Percentiles rank a stretch among this genome's conserved stretches.
Conservation (phyloP, 2,797 vertebrate species). For the Lycodopsis pacificus region DNA sequence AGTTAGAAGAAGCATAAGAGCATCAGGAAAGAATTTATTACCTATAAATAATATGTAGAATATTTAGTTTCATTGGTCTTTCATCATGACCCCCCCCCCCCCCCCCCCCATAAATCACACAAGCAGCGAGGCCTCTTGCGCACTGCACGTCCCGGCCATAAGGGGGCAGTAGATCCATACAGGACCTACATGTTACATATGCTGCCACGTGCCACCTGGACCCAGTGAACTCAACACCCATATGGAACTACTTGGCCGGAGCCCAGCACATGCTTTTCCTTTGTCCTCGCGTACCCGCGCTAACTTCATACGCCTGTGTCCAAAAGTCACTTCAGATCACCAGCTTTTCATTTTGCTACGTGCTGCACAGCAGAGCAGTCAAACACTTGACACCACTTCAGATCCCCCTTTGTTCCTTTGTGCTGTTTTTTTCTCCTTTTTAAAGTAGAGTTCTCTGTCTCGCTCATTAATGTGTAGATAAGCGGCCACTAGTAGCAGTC, state of each 20-base stretch:
- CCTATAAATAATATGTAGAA: neutral
- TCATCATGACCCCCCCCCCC: neutral
- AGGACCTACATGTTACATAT: slow-evolving; percentile 43
- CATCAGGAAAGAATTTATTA: too few species aligned
- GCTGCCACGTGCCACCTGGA: slow-evolving; percentile 78
- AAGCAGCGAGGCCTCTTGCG: neutral
- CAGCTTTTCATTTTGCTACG: slow-evolving; percentile 47
- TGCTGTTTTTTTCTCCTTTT: neutral
- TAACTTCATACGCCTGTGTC: slow-evolving; percentile 63
- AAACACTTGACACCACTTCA: slow-evolving; percentile 23
- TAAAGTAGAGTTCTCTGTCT: slow-evolving; percentile 27
- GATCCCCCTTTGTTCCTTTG: slow-evolving; percentile 40
- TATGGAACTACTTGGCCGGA: slow-evolving; percentile 83
- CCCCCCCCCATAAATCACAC: neutral
- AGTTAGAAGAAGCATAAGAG: neutral
- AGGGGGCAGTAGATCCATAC: slow-evolving; percentile 68
- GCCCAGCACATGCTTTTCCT: slow-evolving; percentile 80
- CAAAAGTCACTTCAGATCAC: slow-evolving; percentile 60
- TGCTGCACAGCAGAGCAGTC: neutral
- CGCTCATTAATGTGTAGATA: slow-evolving; percentile 27
- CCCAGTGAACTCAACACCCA: slow-evolving; percentile 81
- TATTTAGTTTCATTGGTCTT: neutral
- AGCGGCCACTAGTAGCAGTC: slow-evolving; percentile 1
- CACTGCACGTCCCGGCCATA: slow-evolving; percentile 51
- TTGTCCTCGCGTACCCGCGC: slow-evolving; percentile 83